Base-by-base conservation (phyloP, 2,888 invertebrate species). In the Dendrolimus pini region DNA sequence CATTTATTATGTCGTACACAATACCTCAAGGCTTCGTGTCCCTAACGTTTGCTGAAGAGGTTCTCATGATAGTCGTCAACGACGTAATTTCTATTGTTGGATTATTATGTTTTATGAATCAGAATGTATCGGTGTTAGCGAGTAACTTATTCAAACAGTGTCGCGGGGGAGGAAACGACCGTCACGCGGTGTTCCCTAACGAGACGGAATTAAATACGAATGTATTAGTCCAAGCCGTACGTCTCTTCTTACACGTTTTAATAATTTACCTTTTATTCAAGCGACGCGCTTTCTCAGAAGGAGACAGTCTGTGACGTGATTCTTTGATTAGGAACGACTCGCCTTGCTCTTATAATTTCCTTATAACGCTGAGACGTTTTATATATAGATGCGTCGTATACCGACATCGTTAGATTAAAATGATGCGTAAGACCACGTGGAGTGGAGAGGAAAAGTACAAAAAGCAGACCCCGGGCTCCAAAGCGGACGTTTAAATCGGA, bases 131-230 rank as follows among this genome's bases (percentile, higher is more conserved):
- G 69, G 68, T 63, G 68, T 63, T 47, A 58, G 62, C 64, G 61
- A 60, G 71, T 80, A 75, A 77, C 66, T 72, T 82, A 88, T 86
- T 88, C 88, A 75, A 77, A 69, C 70, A 69, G 77, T 75, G 84
- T 84, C 78, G 69, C 74, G 62, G 70, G 30, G 70, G 77, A 88
- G 89, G 89, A 89, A 86, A 76, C 79, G 73, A 64, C 76, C 84
- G 81, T 84, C 87, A 84, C 82, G 78, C 71, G 66, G 70, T 71
- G 77, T 73, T 70, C 73, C 75, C 78, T 77, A 80, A 81, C 84
- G 78, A 84, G 86, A 85, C 85, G 74, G 82, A 84, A 84, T 88
- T 85, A 86, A 85, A 87, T 83, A 83, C 82, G 73, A 80, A 78
- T 79, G 82, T 80, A 81, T 82, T 80, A 80, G 77, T 72, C 65